Conservation (phyloP, 2,888 invertebrate genomes). For the Acronicta psi region DNA sequence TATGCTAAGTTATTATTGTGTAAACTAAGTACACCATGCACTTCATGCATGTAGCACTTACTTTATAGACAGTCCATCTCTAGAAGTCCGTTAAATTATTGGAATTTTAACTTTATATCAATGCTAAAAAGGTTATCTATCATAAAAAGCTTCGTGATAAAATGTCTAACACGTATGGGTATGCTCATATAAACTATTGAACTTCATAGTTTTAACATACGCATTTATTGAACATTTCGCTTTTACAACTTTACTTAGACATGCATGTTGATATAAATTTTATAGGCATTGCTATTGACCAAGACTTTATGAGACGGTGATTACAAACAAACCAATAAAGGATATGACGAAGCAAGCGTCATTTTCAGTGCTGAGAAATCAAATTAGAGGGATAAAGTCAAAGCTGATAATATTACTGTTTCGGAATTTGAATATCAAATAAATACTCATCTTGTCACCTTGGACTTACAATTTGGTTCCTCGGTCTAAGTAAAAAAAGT, state of each 20-base stretch:
- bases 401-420: too few relatives aligned
- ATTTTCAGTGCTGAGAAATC: slow-evolving; percentile 6
- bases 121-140: too few relatives aligned
- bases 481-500: background rate
- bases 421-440: too few relatives aligned
- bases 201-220: slow-evolving; percentile 4
- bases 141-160: too few relatives aligned
- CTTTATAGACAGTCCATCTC: too few relatives aligned
- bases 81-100: too few relatives aligned
- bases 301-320: slow-evolving; percentile 21
- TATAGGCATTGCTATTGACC: slow-evolving; percentile 12
- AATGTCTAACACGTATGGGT: too few relatives aligned
- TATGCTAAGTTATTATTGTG: background rate
- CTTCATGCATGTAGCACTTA: background rate
- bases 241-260: slow-evolving; percentile 30
- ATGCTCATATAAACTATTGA: slow-evolving; percentile 1
- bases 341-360: slow-evolving; percentile 8
- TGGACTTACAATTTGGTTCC: background rate
- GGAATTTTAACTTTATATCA: too few relatives aligned
- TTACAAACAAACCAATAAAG: slow-evolving; percentile 12
- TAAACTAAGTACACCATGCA: too few relatives aligned
- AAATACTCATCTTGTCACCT: too few relatives aligned
- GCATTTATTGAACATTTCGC: slow-evolving; percentile 15
- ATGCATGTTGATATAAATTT: slow-evolving; percentile 25
- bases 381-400: slow-evolving; percentile 6